Evolutionary conservation across 1,140 invertebrate genomes (phyloP), one percentile per base, ranked within the genome.

Genomic region (Diprion similis): DNA sequence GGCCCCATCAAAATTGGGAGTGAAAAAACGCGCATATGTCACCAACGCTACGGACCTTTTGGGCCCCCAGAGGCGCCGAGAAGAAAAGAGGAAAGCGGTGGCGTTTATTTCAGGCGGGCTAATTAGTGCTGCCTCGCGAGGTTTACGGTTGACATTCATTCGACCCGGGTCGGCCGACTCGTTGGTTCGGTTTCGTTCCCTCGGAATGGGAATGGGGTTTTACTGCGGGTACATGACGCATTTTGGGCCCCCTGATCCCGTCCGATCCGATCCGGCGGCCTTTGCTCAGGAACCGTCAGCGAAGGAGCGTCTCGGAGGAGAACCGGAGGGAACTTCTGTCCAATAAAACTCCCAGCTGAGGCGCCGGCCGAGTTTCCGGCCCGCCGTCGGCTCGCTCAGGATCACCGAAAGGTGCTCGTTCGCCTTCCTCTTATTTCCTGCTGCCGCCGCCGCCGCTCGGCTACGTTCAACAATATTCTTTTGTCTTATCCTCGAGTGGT

Each of bases 41-140:
- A 64, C 6, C 13, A 68, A 73, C 78, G 72, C 80, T 76, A 73
- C 71, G 72, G 71, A 46, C 18, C 3, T n/a, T 46, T 46, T 8
- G 11, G 59, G 13, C 8, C 17, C 17, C 17, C 13, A 7, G 17
- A 64, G 13, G 59, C 13, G 13, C 59, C 59, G 13, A 64, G 59
- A 64, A 15, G 59, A 74, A 51, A 64, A 77, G 64, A 47, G 46
- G 66, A 66, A 77, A 79, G 78, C 68, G 37, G 24, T 77, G 82
- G 84, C 86, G 84, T 87, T 87, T 87, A 87, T 88, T 87, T 87
- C 80, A 82, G 85, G 87, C 83, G 84, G 84, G 85, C 87, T 87
- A 88, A 87, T 88, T 88, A 88, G 85, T 84, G 86, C 84, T 87
- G 85, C 81, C 85, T 87, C 83, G 85, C 83, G 85, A 87, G 86